Conservation (phyloP, 2,888 invertebrate species). For the Colletes collaris region DNA sequence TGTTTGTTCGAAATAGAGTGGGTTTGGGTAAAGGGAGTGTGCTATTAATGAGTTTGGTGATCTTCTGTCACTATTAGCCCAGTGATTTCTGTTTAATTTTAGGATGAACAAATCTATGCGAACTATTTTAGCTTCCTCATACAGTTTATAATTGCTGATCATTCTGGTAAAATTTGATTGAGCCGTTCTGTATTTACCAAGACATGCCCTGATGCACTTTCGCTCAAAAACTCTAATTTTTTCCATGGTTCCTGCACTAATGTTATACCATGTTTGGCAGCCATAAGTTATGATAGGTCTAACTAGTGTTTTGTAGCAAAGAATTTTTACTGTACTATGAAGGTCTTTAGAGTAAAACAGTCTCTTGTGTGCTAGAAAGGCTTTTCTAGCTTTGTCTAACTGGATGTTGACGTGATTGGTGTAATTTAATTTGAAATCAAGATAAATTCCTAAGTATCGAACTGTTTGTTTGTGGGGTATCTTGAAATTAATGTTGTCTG, state of each 20-base stretch:
- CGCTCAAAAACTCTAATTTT: slow-evolving; percentile 55
- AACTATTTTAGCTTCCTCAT: neutral
- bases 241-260: slow-evolving; percentile 42
- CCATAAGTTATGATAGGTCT: slow-evolving; percentile 58
- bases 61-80: neutral
- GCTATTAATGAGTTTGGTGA: neutral
- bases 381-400: slow-evolving; percentile 57
- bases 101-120: slow-evolving; percentile 37
- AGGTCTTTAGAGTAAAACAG: slow-evolving; percentile 54
- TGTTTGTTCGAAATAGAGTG: neutral
- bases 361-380: slow-evolving; percentile 22
- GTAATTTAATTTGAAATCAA: slow-evolving; percentile 42
- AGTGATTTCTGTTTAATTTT: slow-evolving; percentile 26
- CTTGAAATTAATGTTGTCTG: neutral
- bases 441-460: slow-evolving; percentile 43
- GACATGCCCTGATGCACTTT: slow-evolving; percentile 50
- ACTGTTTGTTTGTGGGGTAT: slow-evolving; percentile 11
- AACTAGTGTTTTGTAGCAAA: slow-evolving; percentile 7
- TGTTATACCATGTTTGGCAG: slow-evolving; percentile 4
- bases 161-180: slow-evolving; percentile 27
- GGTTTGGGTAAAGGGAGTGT: neutral
- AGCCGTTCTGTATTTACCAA: slow-evolving; percentile 21
- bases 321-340: neutral
- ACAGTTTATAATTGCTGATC: slow-evolving; percentile 22
- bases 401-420: slow-evolving; percentile 15